Evolutionary conservation across 2,797 vertebrate species (phyloP).

Genomic region (Podargus strigoides): DNA sequence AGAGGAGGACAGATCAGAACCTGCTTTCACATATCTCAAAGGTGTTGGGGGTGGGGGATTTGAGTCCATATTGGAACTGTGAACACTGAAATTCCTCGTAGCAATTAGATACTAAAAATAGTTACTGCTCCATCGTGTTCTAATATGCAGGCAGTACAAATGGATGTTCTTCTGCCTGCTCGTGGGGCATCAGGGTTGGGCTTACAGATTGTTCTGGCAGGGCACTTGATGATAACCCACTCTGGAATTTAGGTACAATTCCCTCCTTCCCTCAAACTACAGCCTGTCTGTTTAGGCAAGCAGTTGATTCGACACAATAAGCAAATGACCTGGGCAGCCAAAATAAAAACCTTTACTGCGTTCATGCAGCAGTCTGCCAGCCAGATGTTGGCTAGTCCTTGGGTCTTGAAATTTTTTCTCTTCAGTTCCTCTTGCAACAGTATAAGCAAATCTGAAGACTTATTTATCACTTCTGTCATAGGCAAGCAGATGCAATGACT

Average conservation of each 20-base stretch:
- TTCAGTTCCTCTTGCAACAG: not conserved
- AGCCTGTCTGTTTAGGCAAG: not conserved
- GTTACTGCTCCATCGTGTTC: not conserved
- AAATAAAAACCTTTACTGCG: not conserved
- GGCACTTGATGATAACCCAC: not conserved
- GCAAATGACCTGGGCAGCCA: not conserved
- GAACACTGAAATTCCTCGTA: not conserved
- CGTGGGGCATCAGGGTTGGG: not conserved
- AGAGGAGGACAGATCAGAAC: not conserved
- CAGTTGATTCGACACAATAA: not conserved
- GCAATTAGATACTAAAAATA: not conserved
- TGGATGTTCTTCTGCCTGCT: not conserved
- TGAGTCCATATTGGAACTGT: not conserved
- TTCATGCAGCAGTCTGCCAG: not conserved
- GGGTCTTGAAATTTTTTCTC: not conserved
- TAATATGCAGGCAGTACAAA: not conserved
- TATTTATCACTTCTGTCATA: not conserved
- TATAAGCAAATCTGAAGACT: not conserved
- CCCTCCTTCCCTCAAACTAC: not conserved
- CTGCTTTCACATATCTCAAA: not conserved
- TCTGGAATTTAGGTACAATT: not conserved
- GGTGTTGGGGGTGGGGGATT: not conserved
- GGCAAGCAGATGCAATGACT: not conserved
- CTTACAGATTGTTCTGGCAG: not conserved
- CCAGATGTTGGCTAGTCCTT: not conserved